Evolutionary conservation across 2,888 invertebrate genomes (phyloP), one percentile per base, ranked within the genome.

Genomic region (Empis livida): DNA sequence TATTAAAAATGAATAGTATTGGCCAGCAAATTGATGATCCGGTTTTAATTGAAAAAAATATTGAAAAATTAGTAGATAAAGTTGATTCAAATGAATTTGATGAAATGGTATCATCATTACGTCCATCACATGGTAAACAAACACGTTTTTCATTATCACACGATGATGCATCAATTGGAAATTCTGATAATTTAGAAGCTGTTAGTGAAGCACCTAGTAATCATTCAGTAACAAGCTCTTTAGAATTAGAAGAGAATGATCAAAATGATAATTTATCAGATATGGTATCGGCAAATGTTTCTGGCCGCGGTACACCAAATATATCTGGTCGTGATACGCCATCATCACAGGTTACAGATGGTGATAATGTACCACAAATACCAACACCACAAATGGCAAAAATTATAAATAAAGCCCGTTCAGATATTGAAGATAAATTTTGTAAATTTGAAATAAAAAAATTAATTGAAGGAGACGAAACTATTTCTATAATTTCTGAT

Each of bases 351-450:
- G 85, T 90, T 17, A 86, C 85, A 0, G 84, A 87, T 59, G 83
- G 83, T 1, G 85, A 84, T 53, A 80, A 77, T 38, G 75, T 74
- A 5, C 68, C 57, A 43, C 72, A 68, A 49, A 71, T 65, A 15
- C 65, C 71, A 32, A 72, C 73, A 13, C 71, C 71, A 6, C 71
- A 71, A 61, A 74, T 56, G 67, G 78, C 75, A 52, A 89, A 89
- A 60, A 62, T 78, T n/a, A 61, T 79, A 37, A 78, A 78, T 45
- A 88, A 90, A 67, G 88, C 90, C 30, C 76, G 93, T 4, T 93
- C 92, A 48, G 96, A 97, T 60, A 92, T 97, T 49, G 95, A 96
- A 58, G 97, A 97, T 58, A 93, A 95, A 65, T 97, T 97, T 74
- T 95, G 96, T 66, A 95, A 96, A 71, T 97, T 97, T 68, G 95